Evolutionary conservation across 2,888 invertebrate species (phyloP).

Genomic region (Drosophila mayaguana): DNA sequence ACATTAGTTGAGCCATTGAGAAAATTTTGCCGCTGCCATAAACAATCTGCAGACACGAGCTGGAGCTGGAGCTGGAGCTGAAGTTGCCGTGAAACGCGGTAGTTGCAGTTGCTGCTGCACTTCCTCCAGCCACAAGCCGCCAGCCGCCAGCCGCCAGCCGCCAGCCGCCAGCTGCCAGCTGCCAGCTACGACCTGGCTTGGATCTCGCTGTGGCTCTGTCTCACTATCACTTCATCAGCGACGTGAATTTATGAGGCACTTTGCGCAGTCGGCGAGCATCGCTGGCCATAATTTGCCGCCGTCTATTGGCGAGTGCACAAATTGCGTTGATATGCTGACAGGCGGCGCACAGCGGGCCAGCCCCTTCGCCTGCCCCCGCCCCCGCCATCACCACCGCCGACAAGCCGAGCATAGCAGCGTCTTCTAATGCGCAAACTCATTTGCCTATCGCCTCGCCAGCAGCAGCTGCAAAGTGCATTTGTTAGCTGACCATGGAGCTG

Average conservation of each 20-base stretch:
- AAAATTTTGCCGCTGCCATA: conserved; percentile 69
- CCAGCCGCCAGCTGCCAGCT: not conserved
- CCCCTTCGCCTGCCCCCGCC: not conserved
- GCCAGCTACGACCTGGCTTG: conserved; percentile 9
- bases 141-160: not conserved
- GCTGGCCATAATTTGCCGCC: conserved; percentile 74
- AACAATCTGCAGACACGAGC: conserved; percentile 64
- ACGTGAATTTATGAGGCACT: conserved; percentile 80
- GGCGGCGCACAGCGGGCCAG: conserved; percentile 67
- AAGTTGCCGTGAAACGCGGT: conserved; percentile 47
- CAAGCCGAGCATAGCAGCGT: conserved; percentile 10
- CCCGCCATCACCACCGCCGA: too few species aligned
- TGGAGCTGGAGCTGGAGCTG: conserved; percentile 43
- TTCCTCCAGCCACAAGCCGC: conserved; percentile 27
- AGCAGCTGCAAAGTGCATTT: conserved; percentile 68
- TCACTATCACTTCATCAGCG: conserved; percentile 78
- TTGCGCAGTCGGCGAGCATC: conserved; percentile 73
- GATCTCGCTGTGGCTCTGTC: conserved; percentile 23
- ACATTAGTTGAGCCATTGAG: conserved; percentile 79
- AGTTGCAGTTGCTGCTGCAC: conserved; percentile 24
- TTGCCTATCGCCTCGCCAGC: conserved; percentile 65
- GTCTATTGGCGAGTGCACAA: conserved; percentile 77
- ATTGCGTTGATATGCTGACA: conserved; percentile 80
- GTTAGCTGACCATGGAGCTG: conserved; percentile 47
- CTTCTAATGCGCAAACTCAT: conserved; percentile 73